A percentile compares a stretch with the other conserved stretches of the same genome.
Evolutionary conservation across 2,888 invertebrate genomes (phyloP).

Genomic region (Blastobasis lacticolella): DNA sequence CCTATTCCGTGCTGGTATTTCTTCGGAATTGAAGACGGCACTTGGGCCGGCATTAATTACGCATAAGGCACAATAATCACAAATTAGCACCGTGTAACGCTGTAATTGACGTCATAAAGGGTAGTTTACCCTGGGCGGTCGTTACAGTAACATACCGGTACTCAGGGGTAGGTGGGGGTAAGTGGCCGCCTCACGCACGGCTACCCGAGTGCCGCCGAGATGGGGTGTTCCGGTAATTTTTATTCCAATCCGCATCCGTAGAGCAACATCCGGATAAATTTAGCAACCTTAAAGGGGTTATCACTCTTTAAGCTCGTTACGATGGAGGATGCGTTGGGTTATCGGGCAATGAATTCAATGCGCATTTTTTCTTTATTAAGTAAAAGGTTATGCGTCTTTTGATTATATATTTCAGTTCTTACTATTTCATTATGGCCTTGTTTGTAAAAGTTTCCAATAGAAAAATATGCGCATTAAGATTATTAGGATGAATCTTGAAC

Average conservation of each 20-base stretch:
- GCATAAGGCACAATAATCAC: slow-evolving; percentile 25
- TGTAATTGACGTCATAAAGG: slow-evolving; percentile 53
- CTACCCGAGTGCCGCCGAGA: slow-evolving; percentile 4
- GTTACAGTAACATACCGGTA: slow-evolving; percentile 39
- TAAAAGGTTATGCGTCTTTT: no score
- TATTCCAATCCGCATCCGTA: no score
- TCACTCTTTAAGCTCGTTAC: no score
- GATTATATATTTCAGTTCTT: no score
- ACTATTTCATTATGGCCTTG: no score
- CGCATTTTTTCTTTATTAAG: no score
- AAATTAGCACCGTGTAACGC: slow-evolving; percentile 43
- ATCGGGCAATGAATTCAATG: no score
- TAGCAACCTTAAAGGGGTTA: no score
- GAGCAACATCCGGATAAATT: background rate
- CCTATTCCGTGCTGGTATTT: background rate
- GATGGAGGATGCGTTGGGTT: no score
- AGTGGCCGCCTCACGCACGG: slow-evolving; percentile 33
- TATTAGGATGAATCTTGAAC: no score
- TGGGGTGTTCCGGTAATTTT: background rate
- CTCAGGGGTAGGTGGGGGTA: slow-evolving; percentile 21
- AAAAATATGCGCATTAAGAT: no score
- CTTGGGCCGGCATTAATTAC: background rate
- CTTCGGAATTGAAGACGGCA: background rate
- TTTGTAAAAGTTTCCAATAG: no score
- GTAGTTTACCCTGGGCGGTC: slow-evolving; percentile 38